Conservation (phyloP, 1,140 invertebrate species). For the Aporrectodea caliginosa region DNA sequence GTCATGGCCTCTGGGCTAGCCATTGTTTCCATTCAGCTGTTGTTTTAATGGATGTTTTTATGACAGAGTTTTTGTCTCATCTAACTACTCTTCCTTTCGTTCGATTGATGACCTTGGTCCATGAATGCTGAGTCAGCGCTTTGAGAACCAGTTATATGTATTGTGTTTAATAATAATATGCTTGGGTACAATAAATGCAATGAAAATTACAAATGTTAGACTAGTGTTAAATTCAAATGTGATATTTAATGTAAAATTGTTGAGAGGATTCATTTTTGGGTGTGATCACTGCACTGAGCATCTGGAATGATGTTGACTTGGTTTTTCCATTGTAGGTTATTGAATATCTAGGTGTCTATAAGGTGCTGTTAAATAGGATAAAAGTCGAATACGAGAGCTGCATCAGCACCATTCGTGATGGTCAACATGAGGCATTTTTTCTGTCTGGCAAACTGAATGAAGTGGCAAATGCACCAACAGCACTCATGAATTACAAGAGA, state of each 20-base stretch:
- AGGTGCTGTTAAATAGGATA: slow-evolving; percentile 46
- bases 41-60: too few relatives aligned
- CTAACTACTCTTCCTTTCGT: too few relatives aligned
- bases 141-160: too few relatives aligned
- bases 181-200: background rate
- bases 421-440: slow-evolving; percentile 46
- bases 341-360: slow-evolving; percentile 51
- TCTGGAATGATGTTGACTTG: background rate
- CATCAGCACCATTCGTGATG: slow-evolving; percentile 49
- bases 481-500: slow-evolving; percentile 49
- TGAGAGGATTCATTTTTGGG: too few relatives aligned
- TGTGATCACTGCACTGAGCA: too few relatives aligned
- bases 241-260: slow-evolving; percentile 11
- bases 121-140: background rate
- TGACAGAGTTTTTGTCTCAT: too few relatives aligned
- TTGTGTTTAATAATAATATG: too few relatives aligned
- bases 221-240: slow-evolving; percentile 14
- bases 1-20: too few relatives aligned
- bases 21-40: too few relatives aligned
- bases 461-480: slow-evolving; percentile 52
- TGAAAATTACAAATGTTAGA: background rate
- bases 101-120: slow-evolving; percentile 11
- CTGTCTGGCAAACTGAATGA: slow-evolving; percentile 50
- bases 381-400: slow-evolving; percentile 55
- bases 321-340: slow-evolving; percentile 44